phyloP scores from a whole-genome alignment of 2,888 invertebrate genomes.

The Platerodrilus igneus region DNA sequence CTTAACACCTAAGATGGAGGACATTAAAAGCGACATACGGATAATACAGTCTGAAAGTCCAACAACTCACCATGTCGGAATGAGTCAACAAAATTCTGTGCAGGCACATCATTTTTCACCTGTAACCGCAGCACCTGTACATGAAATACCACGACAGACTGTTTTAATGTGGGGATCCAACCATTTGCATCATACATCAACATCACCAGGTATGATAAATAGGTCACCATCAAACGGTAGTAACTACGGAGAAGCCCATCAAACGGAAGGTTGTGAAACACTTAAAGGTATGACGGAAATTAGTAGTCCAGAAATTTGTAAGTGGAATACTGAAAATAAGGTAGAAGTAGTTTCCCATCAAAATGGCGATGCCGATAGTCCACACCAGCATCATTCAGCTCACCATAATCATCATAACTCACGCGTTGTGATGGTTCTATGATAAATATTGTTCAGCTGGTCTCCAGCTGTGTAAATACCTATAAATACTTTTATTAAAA shows the following conservation, averaged over 20 bases:
- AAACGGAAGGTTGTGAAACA: slow-evolving; percentile 38
- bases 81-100: slow-evolving; percentile 33
- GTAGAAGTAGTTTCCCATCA: slow-evolving; percentile 35
- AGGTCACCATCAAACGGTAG: slow-evolving; percentile 38
- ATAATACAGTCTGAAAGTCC: slow-evolving; percentile 36
- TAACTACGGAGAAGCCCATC: slow-evolving; percentile 28
- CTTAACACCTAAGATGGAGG: slow-evolving; percentile 59
- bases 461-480: slow-evolving; percentile 31
- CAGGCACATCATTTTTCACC: slow-evolving; percentile 45
- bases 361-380: slow-evolving; percentile 41
- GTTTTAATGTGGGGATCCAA: slow-evolving; percentile 86
- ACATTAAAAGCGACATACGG: slow-evolving; percentile 52
- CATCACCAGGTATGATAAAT: slow-evolving; percentile 34
- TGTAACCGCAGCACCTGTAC: slow-evolving; percentile 31
- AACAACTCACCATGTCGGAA: slow-evolving; percentile 29
- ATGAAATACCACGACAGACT: slow-evolving; percentile 73
- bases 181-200: slow-evolving; percentile 34
- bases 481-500: slow-evolving; percentile 37
- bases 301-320: slow-evolving; percentile 42
- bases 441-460: slow-evolving; percentile 39
- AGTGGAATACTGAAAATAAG: slow-evolving; percentile 43
- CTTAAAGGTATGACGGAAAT: slow-evolving; percentile 42
- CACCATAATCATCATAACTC: slow-evolving; percentile 46
- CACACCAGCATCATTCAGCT: slow-evolving; percentile 42
- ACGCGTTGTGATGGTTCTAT: slow-evolving; percentile 49